Evolutionary conservation across 2,113 vertebrate species (phyloP).

Genomic region (Poeciliopsis occidentalis): DNA sequence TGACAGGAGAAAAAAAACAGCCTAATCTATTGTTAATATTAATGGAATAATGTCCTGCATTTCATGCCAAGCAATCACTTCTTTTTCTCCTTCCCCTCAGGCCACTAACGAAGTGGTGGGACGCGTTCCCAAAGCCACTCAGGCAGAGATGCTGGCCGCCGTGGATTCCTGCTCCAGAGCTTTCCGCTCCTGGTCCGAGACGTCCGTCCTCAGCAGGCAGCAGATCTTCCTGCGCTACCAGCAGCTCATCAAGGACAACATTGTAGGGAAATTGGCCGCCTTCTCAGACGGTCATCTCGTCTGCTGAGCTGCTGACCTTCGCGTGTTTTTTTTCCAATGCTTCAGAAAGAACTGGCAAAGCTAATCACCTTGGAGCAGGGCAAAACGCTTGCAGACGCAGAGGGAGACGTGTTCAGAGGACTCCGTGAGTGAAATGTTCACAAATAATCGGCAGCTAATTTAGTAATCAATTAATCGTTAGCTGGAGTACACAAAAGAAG

Average conservation of each 20-base stretch:
- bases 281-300: background rate
- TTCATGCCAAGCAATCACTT: slow-evolving; percentile 10
- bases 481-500: no score
- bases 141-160: slow-evolving; percentile 92
- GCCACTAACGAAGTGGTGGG: slow-evolving; percentile 92
- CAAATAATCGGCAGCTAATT: no score
- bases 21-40: slow-evolving; percentile 30
- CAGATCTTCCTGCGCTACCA: slow-evolving; percentile 96
- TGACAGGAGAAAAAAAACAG: background rate
- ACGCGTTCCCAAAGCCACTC: slow-evolving; percentile 89
- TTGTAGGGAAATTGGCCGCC: slow-evolving; percentile 78
- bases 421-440: slow-evolving; percentile 86
- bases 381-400: slow-evolving; percentile 96
- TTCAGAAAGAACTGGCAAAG: slow-evolving; percentile 94
- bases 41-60: slow-evolving; percentile 19
- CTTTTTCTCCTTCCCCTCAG: slow-evolving; percentile 65
- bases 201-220: slow-evolving; percentile 92
- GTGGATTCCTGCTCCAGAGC: slow-evolving; percentile 88
- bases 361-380: slow-evolving; percentile 95
- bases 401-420: slow-evolving; percentile 97
- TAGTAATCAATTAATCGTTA: no score
- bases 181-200: slow-evolving; percentile 89
- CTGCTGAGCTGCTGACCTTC: background rate
- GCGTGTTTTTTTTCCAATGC: background rate
- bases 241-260: slow-evolving; percentile 97